phyloP scores from a whole-genome alignment of 2,888 invertebrate genomes.

The Nesidiocoris tenuis region DNA sequence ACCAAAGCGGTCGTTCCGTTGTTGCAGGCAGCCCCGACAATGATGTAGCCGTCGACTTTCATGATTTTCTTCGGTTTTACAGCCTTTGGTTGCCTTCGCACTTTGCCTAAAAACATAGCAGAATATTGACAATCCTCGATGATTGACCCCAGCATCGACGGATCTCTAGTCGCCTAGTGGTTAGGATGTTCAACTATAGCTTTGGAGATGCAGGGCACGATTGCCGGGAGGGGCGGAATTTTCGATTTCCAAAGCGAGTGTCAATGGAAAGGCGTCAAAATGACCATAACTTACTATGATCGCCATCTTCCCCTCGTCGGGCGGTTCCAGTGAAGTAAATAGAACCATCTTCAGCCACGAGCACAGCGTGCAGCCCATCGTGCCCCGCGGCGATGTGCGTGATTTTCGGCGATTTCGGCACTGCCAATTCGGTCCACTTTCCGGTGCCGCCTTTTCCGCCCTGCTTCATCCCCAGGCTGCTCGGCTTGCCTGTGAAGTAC shows the following conservation, averaged over 20 bases:
- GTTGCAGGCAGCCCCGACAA: slow-evolving; percentile 85
- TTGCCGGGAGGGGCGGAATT: too few relatives aligned
- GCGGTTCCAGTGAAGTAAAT: slow-evolving; percentile 84
- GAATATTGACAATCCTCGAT: too few relatives aligned
- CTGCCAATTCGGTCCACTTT: slow-evolving; percentile 59
- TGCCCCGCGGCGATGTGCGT: slow-evolving; percentile 85
- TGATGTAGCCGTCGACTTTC: slow-evolving; percentile 80
- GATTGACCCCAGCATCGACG: too few relatives aligned
- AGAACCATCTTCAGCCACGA: slow-evolving; percentile 90
- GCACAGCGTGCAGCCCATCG: slow-evolving; percentile 86
- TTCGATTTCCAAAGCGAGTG: too few relatives aligned
- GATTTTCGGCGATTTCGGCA: slow-evolving; percentile 72
- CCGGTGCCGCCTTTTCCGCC: slow-evolving; percentile 51
- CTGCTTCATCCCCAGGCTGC: slow-evolving; percentile 78
- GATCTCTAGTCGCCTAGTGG: too few relatives aligned
- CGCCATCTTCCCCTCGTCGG: slow-evolving; percentile 90
- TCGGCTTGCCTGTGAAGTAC: slow-evolving; percentile 82
- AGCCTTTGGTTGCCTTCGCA: slow-evolving; percentile 82
- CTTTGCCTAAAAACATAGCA: slow-evolving; percentile 56
- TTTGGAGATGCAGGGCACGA: too few relatives aligned
- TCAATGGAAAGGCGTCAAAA: too few relatives aligned
- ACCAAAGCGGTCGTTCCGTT: slow-evolving; percentile 92
- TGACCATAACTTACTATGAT: slow-evolving; percentile 69
- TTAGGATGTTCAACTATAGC: too few relatives aligned
- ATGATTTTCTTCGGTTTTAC: slow-evolving; percentile 89